Percentiles rank a stretch among this genome's conserved stretches.
These are phyloP conservation scores for Megaceryle torquata DNA, from an alignment of 2,113 vertebrate species.

Conservation along the genomic window DNA sequence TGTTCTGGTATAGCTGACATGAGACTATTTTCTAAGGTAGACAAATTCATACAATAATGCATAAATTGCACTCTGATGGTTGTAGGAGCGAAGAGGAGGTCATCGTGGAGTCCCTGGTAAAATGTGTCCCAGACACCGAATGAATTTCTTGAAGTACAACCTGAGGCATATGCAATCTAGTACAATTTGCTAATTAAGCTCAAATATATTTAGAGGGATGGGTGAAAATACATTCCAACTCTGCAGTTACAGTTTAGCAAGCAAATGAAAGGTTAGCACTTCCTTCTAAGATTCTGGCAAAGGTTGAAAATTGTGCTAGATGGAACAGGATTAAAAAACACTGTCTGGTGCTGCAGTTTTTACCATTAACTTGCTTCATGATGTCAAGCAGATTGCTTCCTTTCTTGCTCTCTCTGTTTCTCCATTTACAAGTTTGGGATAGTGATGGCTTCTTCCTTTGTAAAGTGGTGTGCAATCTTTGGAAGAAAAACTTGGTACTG, in stretches of 20 bases:
- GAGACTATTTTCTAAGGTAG: not conserved
- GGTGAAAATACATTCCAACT: not conserved
- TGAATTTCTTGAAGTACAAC: not conserved
- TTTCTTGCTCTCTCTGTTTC: not conserved
- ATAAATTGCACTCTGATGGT: not conserved
- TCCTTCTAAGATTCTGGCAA: not conserved
- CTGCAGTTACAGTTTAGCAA: not conserved
- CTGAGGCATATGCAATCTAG: accelerated
- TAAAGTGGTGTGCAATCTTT: not conserved
- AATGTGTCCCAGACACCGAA: not conserved
- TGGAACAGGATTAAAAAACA: not conserved
- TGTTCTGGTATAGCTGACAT: not conserved
- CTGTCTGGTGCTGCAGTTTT: not conserved
- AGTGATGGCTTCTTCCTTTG: not conserved
- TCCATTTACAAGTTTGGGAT: not conserved
- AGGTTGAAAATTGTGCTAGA: not conserved
- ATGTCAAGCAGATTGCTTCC: not conserved
- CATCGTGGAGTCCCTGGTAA: not conserved
- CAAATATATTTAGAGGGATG: not conserved
- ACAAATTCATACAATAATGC: not conserved
- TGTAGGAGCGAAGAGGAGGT: not conserved
- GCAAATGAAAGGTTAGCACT: not conserved
- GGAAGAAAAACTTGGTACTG: not conserved
- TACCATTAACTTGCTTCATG: not conserved
- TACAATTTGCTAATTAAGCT: not conserved